Percentiles rank a stretch among this genome's conserved stretches.
Conservation (phyloP, 1,140 invertebrate species). For the Ceratina australensis region DNA sequence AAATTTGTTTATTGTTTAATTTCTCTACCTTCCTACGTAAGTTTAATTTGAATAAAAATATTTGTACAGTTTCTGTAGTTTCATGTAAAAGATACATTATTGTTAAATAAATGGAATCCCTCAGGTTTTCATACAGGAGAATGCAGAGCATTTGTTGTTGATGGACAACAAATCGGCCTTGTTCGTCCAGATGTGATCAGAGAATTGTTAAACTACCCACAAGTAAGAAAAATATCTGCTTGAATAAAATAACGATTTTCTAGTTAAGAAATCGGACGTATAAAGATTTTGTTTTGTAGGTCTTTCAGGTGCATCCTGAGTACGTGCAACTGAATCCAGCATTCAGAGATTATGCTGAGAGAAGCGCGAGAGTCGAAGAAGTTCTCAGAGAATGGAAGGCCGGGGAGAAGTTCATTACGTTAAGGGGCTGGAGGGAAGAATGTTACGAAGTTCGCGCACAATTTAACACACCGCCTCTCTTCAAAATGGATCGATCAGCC, state of each 20-base stretch:
- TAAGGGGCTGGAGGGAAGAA: constrained; percentile 96
- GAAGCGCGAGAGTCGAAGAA: constrained; percentile 88
- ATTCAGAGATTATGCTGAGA: constrained; percentile 89
- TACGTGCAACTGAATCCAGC: constrained; percentile 91
- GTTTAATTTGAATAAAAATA: too few relatives aligned
- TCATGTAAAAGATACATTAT: too few relatives aligned
- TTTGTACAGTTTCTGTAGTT: too few relatives aligned
- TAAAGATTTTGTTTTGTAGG: constrained; percentile 75
- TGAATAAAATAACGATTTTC: too few relatives aligned
- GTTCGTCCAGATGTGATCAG: constrained; percentile 90
- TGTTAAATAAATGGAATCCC: constrained; percentile 31
- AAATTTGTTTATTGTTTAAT: neutral
- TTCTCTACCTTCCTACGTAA: neutral
- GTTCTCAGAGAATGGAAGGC: constrained; percentile 87
- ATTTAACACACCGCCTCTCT: constrained; percentile 85
- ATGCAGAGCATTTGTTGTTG: constrained; percentile 92
- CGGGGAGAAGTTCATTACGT: constrained; percentile 82
- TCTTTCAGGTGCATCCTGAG: constrained; percentile 85
- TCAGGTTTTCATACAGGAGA: constrained; percentile 86
- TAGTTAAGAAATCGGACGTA: too few relatives aligned
- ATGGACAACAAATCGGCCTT: constrained; percentile 92
- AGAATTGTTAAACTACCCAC: constrained; percentile 88
- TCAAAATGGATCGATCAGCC: constrained; percentile 95
- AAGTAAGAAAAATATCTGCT: constrained; percentile 76
- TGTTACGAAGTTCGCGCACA: constrained; percentile 91